These are phyloP conservation scores for Ornithoptera alexandrae DNA, from an alignment of 2,888 invertebrate species.

Conservation along the genomic window DNA sequence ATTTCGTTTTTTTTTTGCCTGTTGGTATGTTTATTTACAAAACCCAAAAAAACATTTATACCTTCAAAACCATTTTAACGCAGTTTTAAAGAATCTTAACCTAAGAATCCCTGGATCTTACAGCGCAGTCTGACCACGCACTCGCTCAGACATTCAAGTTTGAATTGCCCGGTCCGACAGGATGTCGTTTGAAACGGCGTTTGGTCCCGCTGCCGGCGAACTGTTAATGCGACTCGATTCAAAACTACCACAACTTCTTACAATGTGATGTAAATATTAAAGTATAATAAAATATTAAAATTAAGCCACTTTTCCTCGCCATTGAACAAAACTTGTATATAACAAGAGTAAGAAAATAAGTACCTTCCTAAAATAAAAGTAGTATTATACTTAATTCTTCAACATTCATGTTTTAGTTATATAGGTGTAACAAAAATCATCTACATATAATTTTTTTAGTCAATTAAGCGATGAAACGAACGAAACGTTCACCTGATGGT, in stretches of 20 bases:
- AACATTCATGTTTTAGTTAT: no score
- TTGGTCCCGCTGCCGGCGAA: constrained; percentile 17
- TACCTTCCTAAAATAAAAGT: no score
- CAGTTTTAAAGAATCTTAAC: background rate
- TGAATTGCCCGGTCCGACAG: constrained; percentile 15
- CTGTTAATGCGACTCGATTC: constrained; percentile 22
- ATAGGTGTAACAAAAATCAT: no score
- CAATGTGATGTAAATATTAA: constrained; percentile 10
- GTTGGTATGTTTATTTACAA: no score
- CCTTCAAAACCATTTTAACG: background rate
- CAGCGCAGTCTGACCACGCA: constrained; percentile 15
- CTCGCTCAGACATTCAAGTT: constrained; percentile 23
- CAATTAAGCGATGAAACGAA: no score
- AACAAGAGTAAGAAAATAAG: no score
- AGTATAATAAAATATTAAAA: background rate
- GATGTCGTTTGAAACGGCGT: constrained; percentile 27
- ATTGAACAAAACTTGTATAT: no score
- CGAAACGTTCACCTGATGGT: no score
- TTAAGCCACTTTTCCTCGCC: background rate
- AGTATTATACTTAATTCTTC: no score
- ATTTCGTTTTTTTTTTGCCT: no score
- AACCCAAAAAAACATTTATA: background rate
- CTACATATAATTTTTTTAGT: no score
- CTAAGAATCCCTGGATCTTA: constrained; percentile 10
- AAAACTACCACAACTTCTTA: constrained; percentile 1